These are phyloP conservation scores for Acleris literana DNA, from an alignment of 2,888 invertebrate genomes.

Conservation along the genomic window DNA sequence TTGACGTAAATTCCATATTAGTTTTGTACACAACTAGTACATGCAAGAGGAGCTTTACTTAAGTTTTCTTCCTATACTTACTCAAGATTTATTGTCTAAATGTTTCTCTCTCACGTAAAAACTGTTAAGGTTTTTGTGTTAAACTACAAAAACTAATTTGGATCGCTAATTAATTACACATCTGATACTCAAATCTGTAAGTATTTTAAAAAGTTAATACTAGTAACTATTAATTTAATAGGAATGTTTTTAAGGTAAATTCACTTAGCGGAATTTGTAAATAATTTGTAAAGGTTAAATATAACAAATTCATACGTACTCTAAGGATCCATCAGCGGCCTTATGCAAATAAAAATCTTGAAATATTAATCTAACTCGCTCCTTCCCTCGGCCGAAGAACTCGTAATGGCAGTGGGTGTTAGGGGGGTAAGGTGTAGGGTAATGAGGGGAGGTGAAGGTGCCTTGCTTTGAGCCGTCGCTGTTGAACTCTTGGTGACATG, in stretches of 20 bases:
- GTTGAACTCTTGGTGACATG: conserved; percentile 90
- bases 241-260: neutral
- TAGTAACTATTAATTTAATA: too few relatives aligned
- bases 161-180: too few relatives aligned
- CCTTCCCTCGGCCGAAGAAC: conserved; percentile 93
- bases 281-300: neutral
- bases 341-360: conserved; percentile 92
- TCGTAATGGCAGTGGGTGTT: conserved; percentile 94
- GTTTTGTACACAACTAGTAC: too few relatives aligned
- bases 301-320: conserved; percentile 78
- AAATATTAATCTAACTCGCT: conserved; percentile 93
- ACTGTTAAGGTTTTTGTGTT: too few relatives aligned
- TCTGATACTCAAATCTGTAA: too few relatives aligned
- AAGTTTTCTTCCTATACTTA: too few relatives aligned
- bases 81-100: too few relatives aligned
- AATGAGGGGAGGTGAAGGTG: conserved; percentile 92
- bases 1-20: too few relatives aligned
- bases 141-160: too few relatives aligned
- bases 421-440: conserved; percentile 91
- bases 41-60: too few relatives aligned
- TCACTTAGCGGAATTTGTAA: neutral
- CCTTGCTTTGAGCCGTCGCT: conserved; percentile 93
- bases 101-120: too few relatives aligned
- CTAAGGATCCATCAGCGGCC: conserved; percentile 83
- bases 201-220: too few relatives aligned